Evolutionary conservation across 2,113 vertebrate genomes (phyloP), one percentile per base, ranked within the genome.

Genomic region (Dendrocopos noguchii): DNA sequence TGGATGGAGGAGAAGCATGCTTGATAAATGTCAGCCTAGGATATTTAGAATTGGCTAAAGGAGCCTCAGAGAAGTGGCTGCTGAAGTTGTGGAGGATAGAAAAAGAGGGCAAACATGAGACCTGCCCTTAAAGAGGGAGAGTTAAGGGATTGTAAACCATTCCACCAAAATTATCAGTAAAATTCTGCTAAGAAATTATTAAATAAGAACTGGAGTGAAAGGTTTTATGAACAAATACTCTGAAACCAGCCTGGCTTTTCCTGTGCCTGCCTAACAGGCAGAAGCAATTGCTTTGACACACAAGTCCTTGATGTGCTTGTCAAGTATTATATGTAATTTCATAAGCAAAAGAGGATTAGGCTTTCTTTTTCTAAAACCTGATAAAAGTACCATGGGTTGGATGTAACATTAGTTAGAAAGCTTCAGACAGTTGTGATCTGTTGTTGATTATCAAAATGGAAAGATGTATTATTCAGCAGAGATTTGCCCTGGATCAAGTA

Each of bases 1-100:
- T 36, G 25, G 34, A 19, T 0, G 0, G 28, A 47, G 10, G 21
- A 50, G 12, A 4, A 56, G 3, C 4, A 47, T 34, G 24, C 4
- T 22, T 33, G 31, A 64, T 31, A n/a, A 63, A 64, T 12, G 5
- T 33, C 39, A 75, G 5, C 6, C 36, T 53, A 50, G 29, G 16
- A 47, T 47, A 59, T 15, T 63, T 39, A 31, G 12, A 56, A 22
- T 6, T 66, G 53, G 7, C 27, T 52, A 42, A 90, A 67, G 10
- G 24, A 78, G 28, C 9, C 9, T 71, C 53, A 75, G 53, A 59
- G 29, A 79, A 72, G 14, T 11, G 14, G 16, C 71, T 75, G 29
- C 10, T 36, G 47, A 80, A 42, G 27, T 3, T 56, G 28, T 39
- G 34, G 46, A 78, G 6, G 28, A 44, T 3, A 66, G 6, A 39